Conservation (phyloP, 2,888 invertebrate genomes). For the Euspilapteryx auroguttella region DNA sequence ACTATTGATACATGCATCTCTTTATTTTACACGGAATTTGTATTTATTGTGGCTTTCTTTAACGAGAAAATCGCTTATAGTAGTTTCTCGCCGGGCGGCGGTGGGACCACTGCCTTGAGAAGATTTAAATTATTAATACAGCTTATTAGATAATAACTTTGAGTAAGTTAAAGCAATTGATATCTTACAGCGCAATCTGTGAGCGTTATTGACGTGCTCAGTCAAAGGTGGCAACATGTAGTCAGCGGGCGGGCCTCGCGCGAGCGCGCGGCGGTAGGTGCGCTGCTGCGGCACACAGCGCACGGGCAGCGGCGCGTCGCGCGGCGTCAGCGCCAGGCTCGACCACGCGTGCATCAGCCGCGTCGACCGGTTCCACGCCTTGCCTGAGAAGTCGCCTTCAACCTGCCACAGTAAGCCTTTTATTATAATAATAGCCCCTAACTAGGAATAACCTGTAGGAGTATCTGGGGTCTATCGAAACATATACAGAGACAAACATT, state of each 20-base stretch:
- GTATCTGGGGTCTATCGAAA: background rate
- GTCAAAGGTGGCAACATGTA: slow-evolving; percentile 1
- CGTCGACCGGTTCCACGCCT: slow-evolving; percentile 26
- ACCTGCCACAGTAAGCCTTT: slow-evolving; percentile 15
- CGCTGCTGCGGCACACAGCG: slow-evolving; percentile 23
- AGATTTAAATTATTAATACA: too few relatives aligned
- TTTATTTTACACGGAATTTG: too few relatives aligned
- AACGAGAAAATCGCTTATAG: too few relatives aligned
- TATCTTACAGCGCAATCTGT: too few relatives aligned
- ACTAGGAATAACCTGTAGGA: background rate
- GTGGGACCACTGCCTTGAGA: too few relatives aligned
- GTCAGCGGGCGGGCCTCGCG: slow-evolving; percentile 1
- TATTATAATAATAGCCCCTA: background rate
- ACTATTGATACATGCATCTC: too few relatives aligned
- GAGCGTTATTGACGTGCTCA: too few relatives aligned
- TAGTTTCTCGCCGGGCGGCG: too few relatives aligned
- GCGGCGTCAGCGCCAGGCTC: slow-evolving; percentile 9
- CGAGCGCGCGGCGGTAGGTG: background rate
- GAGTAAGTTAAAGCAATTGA: too few relatives aligned
- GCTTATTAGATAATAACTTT: too few relatives aligned
- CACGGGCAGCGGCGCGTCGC: slow-evolving; percentile 10
- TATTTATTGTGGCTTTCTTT: too few relatives aligned
- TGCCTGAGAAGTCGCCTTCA: slow-evolving; percentile 23
- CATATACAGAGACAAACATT: too few relatives aligned
- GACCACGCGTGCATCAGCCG: slow-evolving; percentile 44